phyloP scores from a whole-genome alignment of 2,888 invertebrate genomes.

The Malthinus flaveolus region DNA sequence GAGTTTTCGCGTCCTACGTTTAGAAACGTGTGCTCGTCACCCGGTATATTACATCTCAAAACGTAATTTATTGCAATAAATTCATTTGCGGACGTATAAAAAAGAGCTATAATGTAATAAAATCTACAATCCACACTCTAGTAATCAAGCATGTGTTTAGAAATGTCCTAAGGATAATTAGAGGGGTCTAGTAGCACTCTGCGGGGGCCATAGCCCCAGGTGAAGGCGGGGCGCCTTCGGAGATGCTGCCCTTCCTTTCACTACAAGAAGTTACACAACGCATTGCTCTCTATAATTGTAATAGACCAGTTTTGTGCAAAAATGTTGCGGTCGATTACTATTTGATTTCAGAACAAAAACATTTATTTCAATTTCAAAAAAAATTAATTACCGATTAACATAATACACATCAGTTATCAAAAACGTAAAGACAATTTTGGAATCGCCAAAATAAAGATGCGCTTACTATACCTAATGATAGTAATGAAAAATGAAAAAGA shows the following conservation, averaged over 20 bases:
- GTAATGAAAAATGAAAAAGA: no score
- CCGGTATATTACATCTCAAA: no score
- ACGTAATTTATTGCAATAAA: not conserved
- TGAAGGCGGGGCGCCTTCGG: conserved; percentile 52
- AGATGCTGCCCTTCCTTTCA: conserved; percentile 57
- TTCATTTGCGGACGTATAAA: not conserved
- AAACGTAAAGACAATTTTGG: no score
- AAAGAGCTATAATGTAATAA: conserved; percentile 3
- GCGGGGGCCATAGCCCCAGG: conserved; percentile 53
- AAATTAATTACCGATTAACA: no score
- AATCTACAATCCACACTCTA: conserved; percentile 5
- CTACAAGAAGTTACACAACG: conserved; percentile 51
- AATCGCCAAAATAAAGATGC: no score
- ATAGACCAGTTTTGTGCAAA: conserved; percentile 29
- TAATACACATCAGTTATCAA: no score
- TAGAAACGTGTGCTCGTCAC: no score
- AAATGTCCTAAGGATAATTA: conserved; percentile 20
- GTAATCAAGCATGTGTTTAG: conserved; percentile 15
- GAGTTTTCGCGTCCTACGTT: no score
- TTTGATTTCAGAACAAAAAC: not conserved
- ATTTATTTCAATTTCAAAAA: not conserved
- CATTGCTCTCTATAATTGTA: conserved; percentile 34
- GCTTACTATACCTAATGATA: no score
- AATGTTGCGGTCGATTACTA: no score
- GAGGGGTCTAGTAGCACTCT: conserved; percentile 38